A percentile compares a stretch with the other conserved stretches of the same genome.
Conservation (phyloP, 2,888 invertebrate species). For the Priapulus caudatus region DNA sequence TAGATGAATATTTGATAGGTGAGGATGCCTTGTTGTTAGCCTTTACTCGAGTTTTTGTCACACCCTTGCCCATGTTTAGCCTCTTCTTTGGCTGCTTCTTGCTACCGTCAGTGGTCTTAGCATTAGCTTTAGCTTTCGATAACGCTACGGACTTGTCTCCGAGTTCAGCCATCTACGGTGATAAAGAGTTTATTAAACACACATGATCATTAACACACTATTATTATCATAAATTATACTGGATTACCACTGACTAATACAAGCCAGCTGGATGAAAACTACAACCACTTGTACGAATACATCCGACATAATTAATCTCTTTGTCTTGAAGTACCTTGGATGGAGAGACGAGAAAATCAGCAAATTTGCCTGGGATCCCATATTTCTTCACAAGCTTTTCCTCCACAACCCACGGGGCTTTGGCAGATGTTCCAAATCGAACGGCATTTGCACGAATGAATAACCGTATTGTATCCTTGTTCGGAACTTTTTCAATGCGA, state of each 20-base stretch:
- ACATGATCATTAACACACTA: neutral
- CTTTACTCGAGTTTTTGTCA: constrained; percentile 24
- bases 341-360: constrained; percentile 30
- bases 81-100: too few species aligned
- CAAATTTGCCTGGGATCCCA: constrained; percentile 34
- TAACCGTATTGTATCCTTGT: constrained; percentile 37
- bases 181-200: constrained; percentile 7
- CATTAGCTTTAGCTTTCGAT: too few species aligned
- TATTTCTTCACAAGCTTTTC: constrained; percentile 34
- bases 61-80: too few species aligned
- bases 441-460: constrained; percentile 37
- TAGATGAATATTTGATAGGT: constrained; percentile 9
- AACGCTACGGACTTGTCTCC: too few species aligned
- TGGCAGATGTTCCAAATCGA: constrained; percentile 30
- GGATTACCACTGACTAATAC: too few species aligned
- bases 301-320: too few species aligned
- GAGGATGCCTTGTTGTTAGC: neutral
- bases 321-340: too few species aligned
- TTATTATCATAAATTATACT: neutral
- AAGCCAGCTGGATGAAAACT: too few species aligned
- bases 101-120: too few species aligned
- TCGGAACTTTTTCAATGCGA: constrained; percentile 30
- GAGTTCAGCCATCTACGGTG: constrained; percentile 26
- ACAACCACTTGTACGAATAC: too few species aligned
- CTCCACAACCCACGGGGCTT: constrained; percentile 39